Evolutionary conservation across 2,113 vertebrate species (phyloP), one percentile per base, ranked within the genome.

Genomic region (Corynorhinus townsendii): DNA sequence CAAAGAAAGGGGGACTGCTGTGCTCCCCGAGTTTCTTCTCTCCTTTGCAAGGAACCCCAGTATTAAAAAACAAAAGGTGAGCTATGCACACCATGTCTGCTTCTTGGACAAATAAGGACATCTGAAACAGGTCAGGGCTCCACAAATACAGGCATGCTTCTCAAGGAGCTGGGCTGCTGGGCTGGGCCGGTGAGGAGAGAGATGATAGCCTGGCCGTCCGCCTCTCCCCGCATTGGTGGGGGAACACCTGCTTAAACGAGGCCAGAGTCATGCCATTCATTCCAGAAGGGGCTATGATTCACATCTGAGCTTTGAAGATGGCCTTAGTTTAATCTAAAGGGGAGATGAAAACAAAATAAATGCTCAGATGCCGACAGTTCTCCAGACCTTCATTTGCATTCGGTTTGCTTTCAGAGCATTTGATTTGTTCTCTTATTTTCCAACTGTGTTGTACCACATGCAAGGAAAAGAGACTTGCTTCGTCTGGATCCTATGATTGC

Each of bases 361-460:
- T 68, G 56, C 72, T 83, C 0, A 0, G 80, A 94, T 49, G 64
- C 96, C 79, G 72, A 96, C 76, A 52, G 76, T 98, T 96, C 92
- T 38, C 3, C 89, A 97, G 95, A 87, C 79, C 91, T 97, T 73
- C 90, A 97, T 98, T 97, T 96, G 85, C 56, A 3, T 16, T 94
- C 54, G 43, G 97, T 98, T 97, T 96, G 73, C 45, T 4, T 14
- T 96, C 76, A 38, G 79, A 95, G 64, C 6, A 0, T 92, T 97
- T 93, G 1, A 4, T 95, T 98, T 98, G 92, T 98, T 79, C 64
- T 90, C 75, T 97, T 38, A 93, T 96, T 97, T 95, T 94, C 79
- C 40, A 96, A 95, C 95, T 9, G 0, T 95, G 97, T 94, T 91
- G 87, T 73, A 90, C 91, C 71, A 62, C 95, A 97, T 93, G 68